A percentile compares a stretch with the other conserved stretches of the same genome.
Evolutionary conservation across 2,113 vertebrate genomes (phyloP).

Genomic region (Myotis davidii): DNA sequence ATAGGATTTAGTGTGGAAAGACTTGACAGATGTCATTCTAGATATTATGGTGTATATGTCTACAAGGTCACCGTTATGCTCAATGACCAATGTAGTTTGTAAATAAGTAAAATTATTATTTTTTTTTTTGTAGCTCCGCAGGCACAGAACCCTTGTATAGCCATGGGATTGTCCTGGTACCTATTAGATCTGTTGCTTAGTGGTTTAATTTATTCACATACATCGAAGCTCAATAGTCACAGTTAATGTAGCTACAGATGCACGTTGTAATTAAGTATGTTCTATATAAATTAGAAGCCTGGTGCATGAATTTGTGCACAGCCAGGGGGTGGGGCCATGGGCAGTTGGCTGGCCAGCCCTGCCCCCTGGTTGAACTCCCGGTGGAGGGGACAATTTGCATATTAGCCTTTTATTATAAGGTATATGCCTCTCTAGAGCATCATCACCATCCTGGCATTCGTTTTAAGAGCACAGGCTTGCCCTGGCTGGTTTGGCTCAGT

Average conservation of each 20-base stretch:
- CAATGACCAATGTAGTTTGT: neutral
- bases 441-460: neutral
- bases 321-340: too few species aligned
- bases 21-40: neutral
- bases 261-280: neutral
- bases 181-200: neutral
- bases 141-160: neutral
- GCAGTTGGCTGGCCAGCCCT: too few species aligned
- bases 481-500: too few species aligned
- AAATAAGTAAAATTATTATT: conserved; percentile 21
- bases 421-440: neutral
- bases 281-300: neutral
- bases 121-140: neutral
- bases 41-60: neutral
- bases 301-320: too few species aligned
- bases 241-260: neutral
- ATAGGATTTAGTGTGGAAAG: neutral
- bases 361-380: too few species aligned
- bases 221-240: neutral
- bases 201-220: neutral
- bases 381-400: too few species aligned
- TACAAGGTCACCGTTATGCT: neutral
- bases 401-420: too few species aligned
- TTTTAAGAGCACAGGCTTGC: neutral
- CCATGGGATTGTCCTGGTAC: neutral